phyloP scores from a whole-genome alignment of 2,888 invertebrate species.

The Brachypalpus laphriformis region DNA sequence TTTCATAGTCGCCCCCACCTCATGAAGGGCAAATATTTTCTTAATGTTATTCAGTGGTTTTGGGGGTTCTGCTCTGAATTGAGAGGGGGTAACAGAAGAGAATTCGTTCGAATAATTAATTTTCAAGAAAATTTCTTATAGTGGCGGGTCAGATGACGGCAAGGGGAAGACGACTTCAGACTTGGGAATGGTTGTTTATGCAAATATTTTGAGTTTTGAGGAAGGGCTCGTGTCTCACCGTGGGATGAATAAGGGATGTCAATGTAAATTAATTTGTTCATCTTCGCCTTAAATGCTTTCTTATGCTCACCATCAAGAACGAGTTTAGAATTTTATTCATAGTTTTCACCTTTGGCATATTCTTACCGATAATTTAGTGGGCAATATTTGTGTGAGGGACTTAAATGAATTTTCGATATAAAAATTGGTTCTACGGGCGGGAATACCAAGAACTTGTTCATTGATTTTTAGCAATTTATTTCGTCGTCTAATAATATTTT shows the following conservation, averaged over 20 bases:
- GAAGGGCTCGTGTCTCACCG: background rate
- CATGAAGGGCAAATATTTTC: conserved; percentile 32
- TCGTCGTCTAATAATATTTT: too few species aligned
- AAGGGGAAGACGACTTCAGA: background rate
- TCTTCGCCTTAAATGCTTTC: conserved; percentile 6
- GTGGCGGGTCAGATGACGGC: background rate
- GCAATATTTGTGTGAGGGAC: background rate
- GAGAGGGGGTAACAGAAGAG: background rate
- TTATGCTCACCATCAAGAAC: background rate
- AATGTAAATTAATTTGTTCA: conserved; percentile 36
- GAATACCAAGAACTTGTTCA: too few species aligned
- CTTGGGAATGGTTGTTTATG: background rate
- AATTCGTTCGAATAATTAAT: conserved; percentile 15
- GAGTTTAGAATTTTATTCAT: conserved; percentile 14
- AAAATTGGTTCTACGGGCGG: background rate
- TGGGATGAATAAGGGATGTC: conserved; percentile 16
- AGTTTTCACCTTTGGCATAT: background rate
- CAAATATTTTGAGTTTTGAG: conserved; percentile 6
- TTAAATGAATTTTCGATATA: background rate
- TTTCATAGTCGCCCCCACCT: background rate
- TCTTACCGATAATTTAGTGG: background rate
- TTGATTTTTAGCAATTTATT: too few species aligned
- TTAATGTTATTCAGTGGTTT: conserved; percentile 40
- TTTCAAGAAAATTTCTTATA: conserved; percentile 7
- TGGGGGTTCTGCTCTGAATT: too few species aligned